Evolutionary conservation across 2,888 invertebrate species (phyloP).

Genomic region (Amiota communis): DNA sequence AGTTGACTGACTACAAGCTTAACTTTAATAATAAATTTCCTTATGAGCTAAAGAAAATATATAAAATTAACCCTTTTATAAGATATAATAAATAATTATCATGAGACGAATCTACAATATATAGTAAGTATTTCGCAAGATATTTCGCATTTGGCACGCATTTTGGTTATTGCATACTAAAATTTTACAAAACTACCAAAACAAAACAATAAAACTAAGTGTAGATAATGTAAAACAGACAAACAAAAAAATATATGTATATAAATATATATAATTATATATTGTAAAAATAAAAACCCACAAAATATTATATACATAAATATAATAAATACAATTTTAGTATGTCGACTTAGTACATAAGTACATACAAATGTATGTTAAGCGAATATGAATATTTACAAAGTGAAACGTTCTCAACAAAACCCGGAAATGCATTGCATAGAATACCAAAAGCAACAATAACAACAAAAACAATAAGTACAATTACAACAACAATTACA

Average conservation of each 20-base stretch:
- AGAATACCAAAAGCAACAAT: background rate
- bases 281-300: background rate
- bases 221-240: background rate
- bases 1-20: too few species aligned
- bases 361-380: too few species aligned
- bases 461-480: background rate
- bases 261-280: too few species aligned
- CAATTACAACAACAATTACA: background rate
- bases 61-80: too few species aligned
- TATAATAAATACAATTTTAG: background rate
- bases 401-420: background rate
- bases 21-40: too few species aligned
- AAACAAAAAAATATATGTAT: too few species aligned
- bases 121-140: background rate
- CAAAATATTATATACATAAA: background rate
- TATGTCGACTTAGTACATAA: too few species aligned
- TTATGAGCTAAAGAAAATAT: too few species aligned
- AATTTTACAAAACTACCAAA: background rate
- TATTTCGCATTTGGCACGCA: slow-evolving; percentile 23
- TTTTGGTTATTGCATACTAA: slow-evolving; percentile 4
- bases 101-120: too few species aligned
- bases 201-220: background rate
- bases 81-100: too few species aligned
- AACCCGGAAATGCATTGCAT: slow-evolving; percentile 27
- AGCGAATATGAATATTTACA: too few species aligned